Percentiles rank a stretch among this genome's conserved stretches.
Conservation (phyloP, 1,140 invertebrate genomes). For the Ectropis grisescens region DNA sequence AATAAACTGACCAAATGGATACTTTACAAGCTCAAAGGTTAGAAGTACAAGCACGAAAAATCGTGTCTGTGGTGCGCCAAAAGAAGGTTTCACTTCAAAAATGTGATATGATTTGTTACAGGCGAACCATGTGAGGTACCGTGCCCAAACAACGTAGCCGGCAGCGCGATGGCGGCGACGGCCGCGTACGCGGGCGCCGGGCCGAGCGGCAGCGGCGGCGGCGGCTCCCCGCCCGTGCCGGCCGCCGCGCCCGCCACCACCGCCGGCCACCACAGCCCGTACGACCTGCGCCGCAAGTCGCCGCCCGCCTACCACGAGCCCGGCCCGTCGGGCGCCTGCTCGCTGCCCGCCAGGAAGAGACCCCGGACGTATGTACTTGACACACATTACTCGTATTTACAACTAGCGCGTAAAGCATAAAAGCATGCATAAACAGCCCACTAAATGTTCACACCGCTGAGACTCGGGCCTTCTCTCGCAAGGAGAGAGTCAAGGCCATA, state of each 20-base stretch:
- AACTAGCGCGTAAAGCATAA: too few relatives aligned
- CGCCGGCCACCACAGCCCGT: conserved; percentile 83
- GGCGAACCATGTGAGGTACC: conserved; percentile 83
- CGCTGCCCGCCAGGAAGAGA: conserved; percentile 85
- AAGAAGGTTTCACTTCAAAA: conserved; percentile 1
- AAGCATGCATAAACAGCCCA: too few relatives aligned
- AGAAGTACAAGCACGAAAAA: too few relatives aligned
- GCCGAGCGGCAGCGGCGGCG: conserved; percentile 55
- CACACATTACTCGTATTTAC: too few relatives aligned
- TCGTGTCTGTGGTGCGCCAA: too few relatives aligned
- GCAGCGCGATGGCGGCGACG: conserved; percentile 61
- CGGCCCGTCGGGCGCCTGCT: conserved; percentile 73
- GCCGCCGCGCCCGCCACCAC: conserved; percentile 57
- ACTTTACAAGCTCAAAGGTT: too few relatives aligned
- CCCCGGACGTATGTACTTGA: conserved; percentile 77
- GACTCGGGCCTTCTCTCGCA: too few relatives aligned
- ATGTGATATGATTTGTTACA: conserved; percentile 36
- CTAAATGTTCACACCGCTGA: too few relatives aligned
- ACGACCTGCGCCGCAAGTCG: conserved; percentile 87
- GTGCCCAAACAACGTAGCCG: conserved; percentile 77
- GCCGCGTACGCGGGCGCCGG: conserved; percentile 50
- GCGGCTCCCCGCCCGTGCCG: conserved; percentile 47
- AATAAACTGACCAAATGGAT: too few relatives aligned
- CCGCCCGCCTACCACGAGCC: conserved; percentile 77
- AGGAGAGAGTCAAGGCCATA: too few relatives aligned